A percentile compares a stretch with the other conserved stretches of the same genome.
These are phyloP conservation scores for Zosterops japonicus DNA, from an alignment of 2,113 vertebrate genomes.

Conservation along the genomic window DNA sequence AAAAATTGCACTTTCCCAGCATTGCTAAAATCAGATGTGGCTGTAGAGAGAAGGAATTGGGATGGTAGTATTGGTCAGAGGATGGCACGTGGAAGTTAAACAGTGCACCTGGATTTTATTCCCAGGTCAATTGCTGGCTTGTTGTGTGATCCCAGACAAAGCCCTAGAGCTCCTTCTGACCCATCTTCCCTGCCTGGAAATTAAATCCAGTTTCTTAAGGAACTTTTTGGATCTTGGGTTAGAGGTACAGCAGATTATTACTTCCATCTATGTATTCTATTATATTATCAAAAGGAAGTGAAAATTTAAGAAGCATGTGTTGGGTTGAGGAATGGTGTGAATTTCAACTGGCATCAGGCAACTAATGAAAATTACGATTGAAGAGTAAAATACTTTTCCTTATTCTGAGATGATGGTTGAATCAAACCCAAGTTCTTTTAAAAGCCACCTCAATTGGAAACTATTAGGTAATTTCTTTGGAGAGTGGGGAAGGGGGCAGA, in stretches of 20 bases:
- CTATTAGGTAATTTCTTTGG: constrained; percentile 41
- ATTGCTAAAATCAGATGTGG: neutral
- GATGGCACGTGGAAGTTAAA: neutral
- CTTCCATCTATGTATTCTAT: neutral
- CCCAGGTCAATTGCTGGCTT: neutral
- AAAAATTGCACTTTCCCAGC: neutral
- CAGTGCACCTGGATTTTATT: neutral
- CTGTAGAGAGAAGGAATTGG: neutral
- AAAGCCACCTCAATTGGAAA: constrained; percentile 36
- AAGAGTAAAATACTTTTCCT: constrained; percentile 4
- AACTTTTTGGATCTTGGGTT: neutral
- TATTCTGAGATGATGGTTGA: neutral
- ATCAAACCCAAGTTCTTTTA: constrained; percentile 16
- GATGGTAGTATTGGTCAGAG: neutral
- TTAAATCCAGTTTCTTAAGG: neutral
- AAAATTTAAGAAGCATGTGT: neutral
- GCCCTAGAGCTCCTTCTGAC: neutral
- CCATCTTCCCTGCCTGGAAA: neutral
- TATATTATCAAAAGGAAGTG: neutral
- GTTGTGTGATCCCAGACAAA: neutral
- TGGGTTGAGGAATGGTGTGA: neutral
- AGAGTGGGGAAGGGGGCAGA: neutral
- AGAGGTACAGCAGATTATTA: neutral
- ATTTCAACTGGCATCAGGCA: neutral
- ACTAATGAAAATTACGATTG: constrained; percentile 4